A percentile compares a stretch with the other conserved stretches of the same genome.
Conservation (phyloP, 2,797 vertebrate species). For the Poecilia wingei region DNA sequence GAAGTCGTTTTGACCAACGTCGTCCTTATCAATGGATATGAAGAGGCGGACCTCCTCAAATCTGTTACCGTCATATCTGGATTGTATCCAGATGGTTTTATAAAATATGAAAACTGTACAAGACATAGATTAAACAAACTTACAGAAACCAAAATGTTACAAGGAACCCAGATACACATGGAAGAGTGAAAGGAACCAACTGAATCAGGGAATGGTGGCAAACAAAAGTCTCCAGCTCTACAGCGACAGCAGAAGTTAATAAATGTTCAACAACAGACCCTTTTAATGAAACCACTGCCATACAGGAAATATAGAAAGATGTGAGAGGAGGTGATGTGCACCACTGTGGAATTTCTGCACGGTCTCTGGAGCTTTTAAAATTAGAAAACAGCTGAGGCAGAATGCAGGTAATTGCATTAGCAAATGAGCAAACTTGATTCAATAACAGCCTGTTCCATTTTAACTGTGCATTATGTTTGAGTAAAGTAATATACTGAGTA, state of each 20-base stretch:
- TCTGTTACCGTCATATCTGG: background rate
- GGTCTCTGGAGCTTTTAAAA: constrained; percentile 2
- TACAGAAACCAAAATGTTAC: background rate
- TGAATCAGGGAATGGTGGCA: background rate
- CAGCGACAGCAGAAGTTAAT: background rate
- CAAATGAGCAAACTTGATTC: constrained; percentile 13
- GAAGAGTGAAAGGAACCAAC: background rate
- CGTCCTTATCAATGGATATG: background rate
- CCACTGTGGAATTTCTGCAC: background rate
- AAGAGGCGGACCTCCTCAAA: background rate
- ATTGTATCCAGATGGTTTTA: background rate
- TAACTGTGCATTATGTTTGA: background rate
- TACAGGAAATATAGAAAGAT: background rate
- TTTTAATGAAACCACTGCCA: constrained; percentile 3
- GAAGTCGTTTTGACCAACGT: constrained; percentile 8
- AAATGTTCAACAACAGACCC: background rate
- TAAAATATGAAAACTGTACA: background rate
- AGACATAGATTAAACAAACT: background rate
- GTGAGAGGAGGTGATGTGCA: background rate
- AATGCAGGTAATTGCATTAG: constrained; percentile 9
- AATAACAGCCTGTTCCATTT: constrained; percentile 8
- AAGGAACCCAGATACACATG: background rate
- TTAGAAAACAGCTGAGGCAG: background rate
- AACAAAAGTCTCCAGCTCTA: background rate
- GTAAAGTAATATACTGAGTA: background rate